Conservation (phyloP, 2,888 invertebrate species). For the Pandemis heparana region DNA sequence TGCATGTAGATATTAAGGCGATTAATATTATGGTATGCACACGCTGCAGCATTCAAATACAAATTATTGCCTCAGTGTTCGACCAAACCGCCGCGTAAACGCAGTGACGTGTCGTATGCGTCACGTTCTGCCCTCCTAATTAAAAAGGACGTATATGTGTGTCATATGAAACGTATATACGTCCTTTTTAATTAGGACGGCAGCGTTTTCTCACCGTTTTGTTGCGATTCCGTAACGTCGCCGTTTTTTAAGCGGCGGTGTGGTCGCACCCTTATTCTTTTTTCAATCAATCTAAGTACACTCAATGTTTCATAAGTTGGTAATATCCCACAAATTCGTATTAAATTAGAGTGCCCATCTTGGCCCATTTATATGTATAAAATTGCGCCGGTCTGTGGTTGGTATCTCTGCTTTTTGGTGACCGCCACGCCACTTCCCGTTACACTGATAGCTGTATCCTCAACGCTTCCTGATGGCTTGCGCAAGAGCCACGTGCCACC, state of each 20-base stretch:
- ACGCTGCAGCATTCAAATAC: background rate
- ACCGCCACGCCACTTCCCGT: slow-evolving; percentile 69
- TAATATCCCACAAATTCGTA: background rate
- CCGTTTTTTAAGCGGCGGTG: no score
- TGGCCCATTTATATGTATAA: slow-evolving; percentile 8
- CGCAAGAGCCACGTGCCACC: slow-evolving; percentile 62
- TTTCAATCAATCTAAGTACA: background rate
- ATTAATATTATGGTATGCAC: background rate
- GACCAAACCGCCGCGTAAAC: no score
- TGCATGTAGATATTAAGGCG: no score
- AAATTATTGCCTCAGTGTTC: background rate
- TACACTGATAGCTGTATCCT: slow-evolving; percentile 65
- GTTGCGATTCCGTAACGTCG: no score
- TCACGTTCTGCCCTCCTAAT: no score
- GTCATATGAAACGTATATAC: no score
- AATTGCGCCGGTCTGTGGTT: slow-evolving; percentile 21
- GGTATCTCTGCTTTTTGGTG: slow-evolving; percentile 53
- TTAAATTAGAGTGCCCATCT: background rate
- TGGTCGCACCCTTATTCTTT: no score
- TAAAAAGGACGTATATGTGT: no score
- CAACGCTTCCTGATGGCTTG: slow-evolving; percentile 69
- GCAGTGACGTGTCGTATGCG: no score
- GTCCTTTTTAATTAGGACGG: no score
- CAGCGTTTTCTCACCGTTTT: no score
- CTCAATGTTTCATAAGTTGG: background rate